phyloP scores from a whole-genome alignment of 2,888 invertebrate genomes.

The Acrobasis consociella region DNA sequence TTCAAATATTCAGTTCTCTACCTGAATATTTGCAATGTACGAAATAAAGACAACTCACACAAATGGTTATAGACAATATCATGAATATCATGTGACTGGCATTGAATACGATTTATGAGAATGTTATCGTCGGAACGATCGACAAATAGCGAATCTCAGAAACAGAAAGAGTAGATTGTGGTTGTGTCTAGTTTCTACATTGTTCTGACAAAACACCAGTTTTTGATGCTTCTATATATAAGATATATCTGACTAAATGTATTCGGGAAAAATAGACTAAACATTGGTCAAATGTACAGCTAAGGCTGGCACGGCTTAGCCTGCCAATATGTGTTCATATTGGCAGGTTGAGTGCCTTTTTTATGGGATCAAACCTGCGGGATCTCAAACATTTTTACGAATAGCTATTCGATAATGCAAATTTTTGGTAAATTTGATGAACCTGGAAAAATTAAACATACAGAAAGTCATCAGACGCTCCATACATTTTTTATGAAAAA shows the following conservation, averaged over 20 bases:
- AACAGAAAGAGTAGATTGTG: constrained; percentile 47
- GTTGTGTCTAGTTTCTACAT: constrained; percentile 41
- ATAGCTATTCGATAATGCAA: too few species aligned
- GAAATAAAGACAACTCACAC: constrained; percentile 21
- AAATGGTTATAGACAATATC: constrained; percentile 25
- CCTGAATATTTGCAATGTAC: constrained; percentile 3
- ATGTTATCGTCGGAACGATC: constrained; percentile 49
- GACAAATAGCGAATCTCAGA: constrained; percentile 48
- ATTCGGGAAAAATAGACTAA: too few species aligned
- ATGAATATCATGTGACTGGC: constrained; percentile 43
- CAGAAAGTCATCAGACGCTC: too few species aligned
- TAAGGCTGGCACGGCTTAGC: too few species aligned
- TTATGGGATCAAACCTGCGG: too few species aligned
- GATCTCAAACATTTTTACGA: too few species aligned
- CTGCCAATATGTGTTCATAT: too few species aligned
- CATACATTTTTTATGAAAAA: too few species aligned
- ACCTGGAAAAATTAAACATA: too few species aligned
- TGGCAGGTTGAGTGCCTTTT: too few species aligned
- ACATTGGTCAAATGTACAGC: too few species aligned
- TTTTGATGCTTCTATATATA: constrained; percentile 45
- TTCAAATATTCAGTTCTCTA: constrained; percentile 7
- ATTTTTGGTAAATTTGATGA: too few species aligned
- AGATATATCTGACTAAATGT: not conserved
- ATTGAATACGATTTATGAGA: constrained; percentile 55
- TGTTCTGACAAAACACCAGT: constrained; percentile 56